Base-by-base conservation (phyloP, 1,140 invertebrate genomes). In the Macrobrachium nipponense region DNA sequence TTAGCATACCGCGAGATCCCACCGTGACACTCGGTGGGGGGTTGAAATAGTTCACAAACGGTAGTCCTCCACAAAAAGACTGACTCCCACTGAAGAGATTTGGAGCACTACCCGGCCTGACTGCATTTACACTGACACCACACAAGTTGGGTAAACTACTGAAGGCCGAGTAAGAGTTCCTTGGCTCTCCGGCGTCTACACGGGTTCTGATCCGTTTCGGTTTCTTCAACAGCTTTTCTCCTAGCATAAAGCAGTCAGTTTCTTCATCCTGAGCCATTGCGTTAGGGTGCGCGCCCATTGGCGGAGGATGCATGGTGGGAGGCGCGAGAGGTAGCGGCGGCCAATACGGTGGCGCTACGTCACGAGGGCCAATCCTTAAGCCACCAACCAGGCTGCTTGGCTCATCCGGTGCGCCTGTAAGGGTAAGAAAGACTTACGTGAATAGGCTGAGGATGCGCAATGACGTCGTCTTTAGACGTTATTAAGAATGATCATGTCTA, bases 131-230 rank as follows among this genome's bases (percentile, higher is more conserved):
- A 87, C 89, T 88, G 59, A 88, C 86, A 88, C 88, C 88, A 87
- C 88, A 87, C 82, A 88, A 76, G 85, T 87, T 89, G 72, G 86
- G 86, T 77, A 88, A 86, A 83, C 88, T 83, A 76, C 86, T 81
- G 79, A 87, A 87, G 83, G 86, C 88, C 89, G 95, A 96, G 93
- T 97, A 97, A 91, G 95, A 95, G 94, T 97, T 97, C 92, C 96
- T 94, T 92, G 96, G 96, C 94, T 97, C 96, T 91, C 96, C 96
- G 93, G 96, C 96, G 95, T 97, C 96, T 93, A 97, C 96, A 93
- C 96, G 95, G 94, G 97, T 96, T 95, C 96, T 95, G 93, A 95
- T 95, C 93, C 96, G 94, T 86, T 89, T 89, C 76, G 88, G 86
- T 89, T 89, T 89, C 88, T 89, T 89, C 86, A 87, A 84, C 88